These are phyloP conservation scores for Agapetus fuscipes DNA, from an alignment of 2,888 invertebrate species.

Conservation along the genomic window DNA sequence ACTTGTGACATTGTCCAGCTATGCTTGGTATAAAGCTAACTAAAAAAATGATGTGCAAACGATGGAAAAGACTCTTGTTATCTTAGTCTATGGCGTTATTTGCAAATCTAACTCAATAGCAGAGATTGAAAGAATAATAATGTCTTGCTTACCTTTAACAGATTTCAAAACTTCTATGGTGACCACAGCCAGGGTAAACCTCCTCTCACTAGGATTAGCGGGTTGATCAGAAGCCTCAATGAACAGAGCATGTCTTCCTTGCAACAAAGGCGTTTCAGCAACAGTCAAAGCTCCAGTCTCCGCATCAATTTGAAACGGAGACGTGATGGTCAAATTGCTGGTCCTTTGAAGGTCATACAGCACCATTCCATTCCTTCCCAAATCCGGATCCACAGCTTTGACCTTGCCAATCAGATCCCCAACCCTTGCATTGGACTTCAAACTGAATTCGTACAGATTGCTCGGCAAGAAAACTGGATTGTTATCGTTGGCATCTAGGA, in stretches of 20 bases:
- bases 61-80: too few species aligned
- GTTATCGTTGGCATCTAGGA: conserved; percentile 86
- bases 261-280: conserved; percentile 52
- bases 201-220: conserved; percentile 69
- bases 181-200: conserved; percentile 77
- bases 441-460: conserved; percentile 71
- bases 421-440: conserved; percentile 56
- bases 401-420: conserved; percentile 71
- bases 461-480: conserved; percentile 78
- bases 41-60: too few species aligned
- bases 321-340: conserved; percentile 50
- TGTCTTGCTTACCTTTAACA: conserved; percentile 33
- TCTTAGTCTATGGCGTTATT: too few species aligned
- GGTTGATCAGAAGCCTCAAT: conserved; percentile 80
- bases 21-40: too few species aligned
- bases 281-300: conserved; percentile 61
- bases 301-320: conserved; percentile 63
- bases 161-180: conserved; percentile 62
- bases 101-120: too few species aligned
- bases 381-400: conserved; percentile 73
- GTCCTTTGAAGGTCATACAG: conserved; percentile 63
- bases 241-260: conserved; percentile 70
- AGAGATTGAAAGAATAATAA: too few species aligned
- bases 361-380: conserved; percentile 63
- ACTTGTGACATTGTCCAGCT: too few species aligned